phyloP scores from a whole-genome alignment of 2,797 vertebrate species.

The Pangasius krempfi region DNA sequence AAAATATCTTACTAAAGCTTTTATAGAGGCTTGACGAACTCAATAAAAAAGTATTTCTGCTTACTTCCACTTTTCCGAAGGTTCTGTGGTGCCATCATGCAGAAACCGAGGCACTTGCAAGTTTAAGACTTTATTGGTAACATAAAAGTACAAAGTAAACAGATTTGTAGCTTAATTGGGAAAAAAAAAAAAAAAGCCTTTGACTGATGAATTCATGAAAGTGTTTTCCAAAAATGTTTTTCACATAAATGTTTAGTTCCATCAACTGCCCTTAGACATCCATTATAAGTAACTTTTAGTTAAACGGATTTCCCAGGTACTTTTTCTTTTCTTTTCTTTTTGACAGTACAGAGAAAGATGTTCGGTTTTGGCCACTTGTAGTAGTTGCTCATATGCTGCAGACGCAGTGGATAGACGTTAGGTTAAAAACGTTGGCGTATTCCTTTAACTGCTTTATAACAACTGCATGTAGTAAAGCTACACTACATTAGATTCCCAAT shows the following conservation, averaged over 20 bases:
- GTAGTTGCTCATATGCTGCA: neutral
- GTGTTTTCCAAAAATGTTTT: neutral
- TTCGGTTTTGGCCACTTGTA: neutral
- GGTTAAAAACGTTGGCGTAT: neutral
- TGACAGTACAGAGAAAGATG: neutral
- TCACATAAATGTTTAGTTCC: neutral
- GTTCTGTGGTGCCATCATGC: neutral
- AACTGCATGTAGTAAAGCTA: neutral
- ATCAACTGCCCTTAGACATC: neutral
- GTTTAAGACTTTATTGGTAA: neutral
- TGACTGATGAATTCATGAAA: neutral
- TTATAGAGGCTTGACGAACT: neutral
- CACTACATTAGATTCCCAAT: neutral
- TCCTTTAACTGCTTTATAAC: neutral
- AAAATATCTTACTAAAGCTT: neutral
- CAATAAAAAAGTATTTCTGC: neutral
- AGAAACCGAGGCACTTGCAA: constrained; percentile 1
- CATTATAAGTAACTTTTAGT: neutral
- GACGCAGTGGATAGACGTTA: neutral
- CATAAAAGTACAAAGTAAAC: neutral
- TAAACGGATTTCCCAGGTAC: neutral
- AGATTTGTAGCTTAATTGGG: neutral
- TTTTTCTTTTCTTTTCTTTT: neutral
- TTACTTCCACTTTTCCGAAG: neutral
- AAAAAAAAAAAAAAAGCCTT: neutral